phyloP scores from a whole-genome alignment of 2,888 invertebrate genomes.

The Orchestes rusci region DNA sequence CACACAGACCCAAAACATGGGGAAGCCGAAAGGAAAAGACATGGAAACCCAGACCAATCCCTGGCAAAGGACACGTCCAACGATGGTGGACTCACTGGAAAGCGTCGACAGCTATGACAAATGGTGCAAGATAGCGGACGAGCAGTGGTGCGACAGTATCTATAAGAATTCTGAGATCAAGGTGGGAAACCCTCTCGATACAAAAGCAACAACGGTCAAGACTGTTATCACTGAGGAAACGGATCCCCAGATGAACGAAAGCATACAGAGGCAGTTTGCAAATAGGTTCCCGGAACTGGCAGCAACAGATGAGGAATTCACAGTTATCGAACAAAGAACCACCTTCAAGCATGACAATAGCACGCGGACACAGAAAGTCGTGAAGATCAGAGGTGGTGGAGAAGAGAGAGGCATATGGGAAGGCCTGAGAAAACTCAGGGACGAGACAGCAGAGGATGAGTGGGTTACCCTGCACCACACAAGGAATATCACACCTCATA shows the following conservation, averaged over 20 bases:
- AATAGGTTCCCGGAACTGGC: too few relatives aligned
- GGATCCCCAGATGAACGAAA: neutral
- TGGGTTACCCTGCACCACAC: too few relatives aligned
- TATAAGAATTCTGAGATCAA: neutral
- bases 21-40: neutral
- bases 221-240: neutral
- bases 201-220: neutral
- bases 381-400: too few relatives aligned
- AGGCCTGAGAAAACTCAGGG: too few relatives aligned
- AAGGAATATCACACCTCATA: too few relatives aligned
- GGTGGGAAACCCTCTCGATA: constrained; percentile 2
- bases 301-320: too few relatives aligned
- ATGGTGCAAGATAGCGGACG: neutral
- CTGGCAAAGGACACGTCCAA: neutral
- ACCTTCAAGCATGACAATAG: too few relatives aligned
- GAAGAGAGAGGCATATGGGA: too few relatives aligned
- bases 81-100: neutral
- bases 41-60: neutral
- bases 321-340: too few relatives aligned
- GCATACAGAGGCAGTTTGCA: too few relatives aligned
- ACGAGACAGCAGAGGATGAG: too few relatives aligned
- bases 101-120: neutral
- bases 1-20: neutral
- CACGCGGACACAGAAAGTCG: too few relatives aligned
- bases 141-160: neutral